Conservation (phyloP, 2,888 invertebrate genomes). For the Microctonus brassicae region DNA sequence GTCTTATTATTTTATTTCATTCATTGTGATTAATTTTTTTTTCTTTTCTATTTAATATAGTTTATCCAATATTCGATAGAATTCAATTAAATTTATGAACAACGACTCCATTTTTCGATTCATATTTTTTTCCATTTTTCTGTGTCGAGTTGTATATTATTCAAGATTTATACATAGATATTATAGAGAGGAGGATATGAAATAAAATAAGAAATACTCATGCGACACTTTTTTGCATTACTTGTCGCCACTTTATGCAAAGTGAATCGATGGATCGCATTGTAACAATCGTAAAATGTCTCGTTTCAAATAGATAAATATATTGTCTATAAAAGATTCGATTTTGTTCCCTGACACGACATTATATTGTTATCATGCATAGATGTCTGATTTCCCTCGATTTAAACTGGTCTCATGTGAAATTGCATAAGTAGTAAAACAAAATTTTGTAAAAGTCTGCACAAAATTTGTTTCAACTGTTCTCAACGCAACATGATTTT, state of each 20-base stretch:
- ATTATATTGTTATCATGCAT: not conserved
- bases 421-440: too few relatives aligned
- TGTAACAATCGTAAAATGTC: slow-evolving; percentile 12
- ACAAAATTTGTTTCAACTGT: too few relatives aligned
- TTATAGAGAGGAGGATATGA: not conserved
- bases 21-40: too few relatives aligned
- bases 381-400: too few relatives aligned
- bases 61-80: not conserved
- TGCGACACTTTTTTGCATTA: not conserved
- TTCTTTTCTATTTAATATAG: too few relatives aligned
- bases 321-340: too few relatives aligned
- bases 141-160: not conserved
- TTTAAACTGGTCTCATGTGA: too few relatives aligned
- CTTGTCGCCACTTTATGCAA: not conserved
- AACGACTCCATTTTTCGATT: not conserved
- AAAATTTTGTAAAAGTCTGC: too few relatives aligned
- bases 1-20: too few relatives aligned
- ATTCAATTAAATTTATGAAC: not conserved
- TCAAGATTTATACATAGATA: not conserved
- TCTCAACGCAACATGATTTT: too few relatives aligned
- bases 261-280: slow-evolving; percentile 6
- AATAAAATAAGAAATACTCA: not conserved
- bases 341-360: not conserved
- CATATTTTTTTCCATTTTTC: not conserved
- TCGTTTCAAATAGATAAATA: too few relatives aligned